Evolutionary conservation across 1,140 invertebrate species (phyloP).

Genomic region (Drosophila biarmipes): DNA sequence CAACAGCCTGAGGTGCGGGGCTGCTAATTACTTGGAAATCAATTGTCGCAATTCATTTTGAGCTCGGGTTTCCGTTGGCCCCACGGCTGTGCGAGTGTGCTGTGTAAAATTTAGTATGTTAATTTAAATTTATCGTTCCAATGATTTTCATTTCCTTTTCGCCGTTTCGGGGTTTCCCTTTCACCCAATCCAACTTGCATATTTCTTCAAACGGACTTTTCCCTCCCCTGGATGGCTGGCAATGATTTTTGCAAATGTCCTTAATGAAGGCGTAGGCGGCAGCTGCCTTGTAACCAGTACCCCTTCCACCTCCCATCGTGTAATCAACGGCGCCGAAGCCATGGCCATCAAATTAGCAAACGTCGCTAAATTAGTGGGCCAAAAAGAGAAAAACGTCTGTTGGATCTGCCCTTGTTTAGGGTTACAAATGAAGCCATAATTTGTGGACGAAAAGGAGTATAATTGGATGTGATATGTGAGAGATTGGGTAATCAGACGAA

Average conservation of each 20-base stretch:
- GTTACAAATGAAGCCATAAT: slow-evolving; percentile 53
- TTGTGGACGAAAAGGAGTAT: slow-evolving; percentile 33
- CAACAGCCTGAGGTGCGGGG: slow-evolving; percentile 25
- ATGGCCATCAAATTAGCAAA: slow-evolving; percentile 62
- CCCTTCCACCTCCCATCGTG: slow-evolving; percentile 14
- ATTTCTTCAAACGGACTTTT: slow-evolving; percentile 49
- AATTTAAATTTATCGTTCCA: slow-evolving; percentile 79
- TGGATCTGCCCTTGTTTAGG: slow-evolving; percentile 21
- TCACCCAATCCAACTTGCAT: slow-evolving; percentile 53
- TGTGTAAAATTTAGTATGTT: slow-evolving; percentile 76
- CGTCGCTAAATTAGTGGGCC: slow-evolving; percentile 47
- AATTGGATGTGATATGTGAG: slow-evolving; percentile 37
- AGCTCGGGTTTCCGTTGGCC: slow-evolving; percentile 22
- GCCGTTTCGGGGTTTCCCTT: slow-evolving; percentile 27
- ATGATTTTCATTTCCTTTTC: slow-evolving; percentile 70
- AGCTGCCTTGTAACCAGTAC: slow-evolving; percentile 9
- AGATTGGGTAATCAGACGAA: slow-evolving; percentile 32
- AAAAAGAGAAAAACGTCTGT: slow-evolving; percentile 8
- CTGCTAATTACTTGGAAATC: slow-evolving; percentile 77
- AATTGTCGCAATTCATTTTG: slow-evolving; percentile 79
- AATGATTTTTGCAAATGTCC: slow-evolving; percentile 60
- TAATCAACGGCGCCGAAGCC: slow-evolving; percentile 52
- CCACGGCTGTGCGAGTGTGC: background rate
- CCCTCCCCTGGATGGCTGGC: slow-evolving; percentile 15
- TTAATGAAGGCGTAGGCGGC: slow-evolving; percentile 65